These are phyloP conservation scores for Globia sparganii DNA, from an alignment of 2,888 invertebrate genomes.

Conservation along the genomic window DNA sequence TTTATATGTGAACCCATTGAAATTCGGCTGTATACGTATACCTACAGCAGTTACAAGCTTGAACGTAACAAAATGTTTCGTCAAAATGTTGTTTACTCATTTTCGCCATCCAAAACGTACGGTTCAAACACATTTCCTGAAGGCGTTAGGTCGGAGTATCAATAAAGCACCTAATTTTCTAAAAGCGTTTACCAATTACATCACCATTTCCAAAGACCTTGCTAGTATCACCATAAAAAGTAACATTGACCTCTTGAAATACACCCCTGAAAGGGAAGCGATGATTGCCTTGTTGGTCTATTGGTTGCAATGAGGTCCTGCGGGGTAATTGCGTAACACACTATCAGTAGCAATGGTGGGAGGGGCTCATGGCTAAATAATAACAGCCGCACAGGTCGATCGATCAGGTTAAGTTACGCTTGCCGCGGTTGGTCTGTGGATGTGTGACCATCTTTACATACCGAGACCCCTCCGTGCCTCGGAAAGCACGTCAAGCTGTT, in stretches of 20 bases:
- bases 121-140: not conserved
- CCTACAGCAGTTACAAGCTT: not conserved
- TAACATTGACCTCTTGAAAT: not conserved
- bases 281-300: not conserved
- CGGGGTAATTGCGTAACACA: no score
- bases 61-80: no score
- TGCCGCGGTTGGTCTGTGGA: no score
- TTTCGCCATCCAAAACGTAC: not conserved
- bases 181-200: conserved; percentile 29
- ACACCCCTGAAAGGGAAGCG: not conserved
- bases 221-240: not conserved
- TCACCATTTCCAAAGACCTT: conserved; percentile 10
- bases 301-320: no score
- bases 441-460: no score
- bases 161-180: conserved; percentile 23
- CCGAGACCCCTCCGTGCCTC: no score
- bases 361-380: no score
- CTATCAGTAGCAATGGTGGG: no score
- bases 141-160: not conserved
- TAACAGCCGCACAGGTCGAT: no score
- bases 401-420: no score
- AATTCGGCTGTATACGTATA: not conserved
- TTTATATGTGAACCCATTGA: not conserved
- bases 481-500: no score
- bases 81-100: not conserved